Evolutionary conservation across 2,113 vertebrate genomes (phyloP), one percentile per base, ranked within the genome.

Genomic region (Pterocles burchelli): DNA sequence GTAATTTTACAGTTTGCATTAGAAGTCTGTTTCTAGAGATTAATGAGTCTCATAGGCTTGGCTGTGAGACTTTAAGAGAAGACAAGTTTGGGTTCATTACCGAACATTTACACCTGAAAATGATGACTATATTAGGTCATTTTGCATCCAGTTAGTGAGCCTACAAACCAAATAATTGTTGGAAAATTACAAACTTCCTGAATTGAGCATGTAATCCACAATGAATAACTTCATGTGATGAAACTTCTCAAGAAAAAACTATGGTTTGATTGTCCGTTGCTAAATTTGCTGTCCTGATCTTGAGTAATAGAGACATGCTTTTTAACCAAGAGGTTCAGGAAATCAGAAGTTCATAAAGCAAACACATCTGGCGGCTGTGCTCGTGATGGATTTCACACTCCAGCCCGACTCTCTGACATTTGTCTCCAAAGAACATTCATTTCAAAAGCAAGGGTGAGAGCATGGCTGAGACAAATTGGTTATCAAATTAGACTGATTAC

Each of bases 401-500:
- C 68, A 92, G 85, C 67, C 88, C 0, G 3, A 59, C 67, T 58
- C 29, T 3, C 92, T 89, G 88, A 84, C 92, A 72, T 80, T 96
- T 87, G 90, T 90, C 83, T 90, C 73, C 65, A 34, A 90, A 94
- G 72, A 95, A 59, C 68, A 49, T 96, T 93, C 10, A 89, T 94
- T 80, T 93, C 22, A 84, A 93, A 96, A 89, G 88, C 68, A 41
- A 80, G 82, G 48, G 57, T 26, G 52, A 90, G 61, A 94, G 90
- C 83, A 55, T 93, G 85, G 72, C 96, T 92, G 92, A 89, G 95
- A 83, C 93, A 92, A 96, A 96, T 94, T 48, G 76, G 72, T 97
- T 96, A 90, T 88, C 88, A 95, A 96, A 96, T 96, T 95, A 96
- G 88, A 81, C 82, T 93, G 82, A 96, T 94, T 93, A 95, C 58